Base-by-base conservation (phyloP, 2,888 invertebrate genomes). In the Saturnia japonica region DNA sequence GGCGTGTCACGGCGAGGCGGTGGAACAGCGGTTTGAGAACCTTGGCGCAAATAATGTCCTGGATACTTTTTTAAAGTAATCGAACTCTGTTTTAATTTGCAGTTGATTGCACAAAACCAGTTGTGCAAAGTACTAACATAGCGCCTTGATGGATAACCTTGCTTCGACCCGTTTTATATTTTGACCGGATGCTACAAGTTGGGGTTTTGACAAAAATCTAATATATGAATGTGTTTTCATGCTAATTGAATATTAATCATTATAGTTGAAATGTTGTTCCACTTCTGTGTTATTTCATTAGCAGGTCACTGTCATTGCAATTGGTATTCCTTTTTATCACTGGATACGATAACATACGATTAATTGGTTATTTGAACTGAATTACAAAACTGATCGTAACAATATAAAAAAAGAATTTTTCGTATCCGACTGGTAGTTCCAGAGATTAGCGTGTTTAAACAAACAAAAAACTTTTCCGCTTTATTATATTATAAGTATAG, bases 1-100 rank as follows among this genome's bases (percentile, higher is more conserved):
- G 43, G 9, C 43, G 43, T 14, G n/a, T n/a, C n/a, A n/a, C n/a
- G 9, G 43, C 43, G 43, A 3, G 43, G n/a, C 40, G n/a, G 64
- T 16, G 34, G 8, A 34, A 64, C 64, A 64, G 71, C 69, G 45
- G 72, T 62, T 72, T 72, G 67, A 69, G 71, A 74, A 75, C 78
- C 77, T 78, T 78, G 76, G 67, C 28, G 72, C 71, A 69, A 69
- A 75, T 75, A 74, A 74, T 72, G 73, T 75, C 74, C 71, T 71
- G 73, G 68, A 70, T 69, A 70, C 69, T 74, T 74, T 75, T 73
- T 74, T 73, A 22, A 69, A 69, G 66, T 60, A 68, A 71, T 68
- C 71, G 72, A 70, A 70, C 62, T 69, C 68, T 68, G 71, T 68
- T 70, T 69, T 67, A 72, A 73, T 71, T 74, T 72, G 70, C 69